Evolutionary conservation across 2,888 invertebrate species (phyloP), one percentile per base, ranked within the genome.

Genomic region (Iphiclides podalirius): DNA sequence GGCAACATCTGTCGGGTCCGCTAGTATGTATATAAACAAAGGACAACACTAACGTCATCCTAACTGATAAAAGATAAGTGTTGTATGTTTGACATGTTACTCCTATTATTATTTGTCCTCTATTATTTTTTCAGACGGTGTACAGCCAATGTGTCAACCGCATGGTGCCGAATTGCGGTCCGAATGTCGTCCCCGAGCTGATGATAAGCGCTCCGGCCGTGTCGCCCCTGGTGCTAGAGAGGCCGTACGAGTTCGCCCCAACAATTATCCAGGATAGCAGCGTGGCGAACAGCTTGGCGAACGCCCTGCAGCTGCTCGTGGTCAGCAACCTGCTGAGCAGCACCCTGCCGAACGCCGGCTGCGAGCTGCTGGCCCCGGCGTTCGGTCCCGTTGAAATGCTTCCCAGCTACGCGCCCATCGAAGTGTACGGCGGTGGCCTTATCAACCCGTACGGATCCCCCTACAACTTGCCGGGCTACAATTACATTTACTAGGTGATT

Each of bases 251-350:
- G 1, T n/a, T 61, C 7, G 46, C 67, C 0, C 61, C 72, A 0
- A 75, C 75, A 0, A 69, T 81, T 0, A 71, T 79, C 1, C 79
- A 82, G 52, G 85, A 85, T 12, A 78, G 75, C 38, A 71, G 75
- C 1, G 82, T 85, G 0, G 81, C 83, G 0, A 84, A 76, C 39
- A 85, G 75, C 38, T 47, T 86, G 16, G 85, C 84, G 0, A 83
- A 85, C 52, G 76, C 82, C 0, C 55, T 86, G 2, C 85, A 86
- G 36, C 57, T 86, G 13, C 46, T 86, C 1, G 75, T 85, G 0
- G 85, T 86, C 0, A 81, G 82, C 58, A 85, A 77, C 42, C 54
- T 85, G 1, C 48, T 86, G 1, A 75, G 79, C 40, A 77, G 72
- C 31, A 79, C 78, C 0, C 51, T 85, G 20, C 78, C 79, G 0